These are phyloP conservation scores for Diadumene lineata DNA, from an alignment of 92 coral and sea anemone genomes.

Conservation along the genomic window DNA sequence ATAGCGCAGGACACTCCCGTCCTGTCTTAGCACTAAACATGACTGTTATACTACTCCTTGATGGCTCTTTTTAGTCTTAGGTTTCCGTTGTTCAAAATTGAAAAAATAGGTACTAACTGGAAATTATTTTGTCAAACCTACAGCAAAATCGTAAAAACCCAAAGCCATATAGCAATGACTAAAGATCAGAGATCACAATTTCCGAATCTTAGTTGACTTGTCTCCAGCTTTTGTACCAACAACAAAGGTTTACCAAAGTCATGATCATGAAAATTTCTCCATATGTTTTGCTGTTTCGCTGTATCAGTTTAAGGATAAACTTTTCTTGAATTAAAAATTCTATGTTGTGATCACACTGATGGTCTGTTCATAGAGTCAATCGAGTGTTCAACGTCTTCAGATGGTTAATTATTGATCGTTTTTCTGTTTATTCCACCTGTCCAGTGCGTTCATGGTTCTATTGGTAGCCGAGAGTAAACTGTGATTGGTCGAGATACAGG, in stretches of 20 bases:
- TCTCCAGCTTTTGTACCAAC: conserved; percentile 1
- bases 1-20: conserved; percentile 9
- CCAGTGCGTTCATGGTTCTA: not conserved
- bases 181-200: not conserved
- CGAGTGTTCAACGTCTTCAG: conserved; percentile 4
- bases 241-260: not conserved
- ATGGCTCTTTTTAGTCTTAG: not conserved
- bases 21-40: not conserved
- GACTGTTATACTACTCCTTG: not conserved
- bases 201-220: not conserved
- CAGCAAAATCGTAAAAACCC: not conserved
- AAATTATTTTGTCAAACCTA: not conserved
- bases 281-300: not conserved
- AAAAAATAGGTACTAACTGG: too few species aligned
- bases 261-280: too few species aligned
- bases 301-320: not conserved
- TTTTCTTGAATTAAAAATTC: not conserved
- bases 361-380: not conserved
- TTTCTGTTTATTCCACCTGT: conserved; percentile 17
- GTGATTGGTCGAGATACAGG: not conserved
- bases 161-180: not conserved
- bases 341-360: not conserved
- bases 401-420: conserved; percentile 15
- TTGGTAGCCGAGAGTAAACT: conserved; percentile 8
- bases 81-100: too few species aligned